Conservation (phyloP, 2,113 vertebrate genomes). For the Otis tarda region DNA sequence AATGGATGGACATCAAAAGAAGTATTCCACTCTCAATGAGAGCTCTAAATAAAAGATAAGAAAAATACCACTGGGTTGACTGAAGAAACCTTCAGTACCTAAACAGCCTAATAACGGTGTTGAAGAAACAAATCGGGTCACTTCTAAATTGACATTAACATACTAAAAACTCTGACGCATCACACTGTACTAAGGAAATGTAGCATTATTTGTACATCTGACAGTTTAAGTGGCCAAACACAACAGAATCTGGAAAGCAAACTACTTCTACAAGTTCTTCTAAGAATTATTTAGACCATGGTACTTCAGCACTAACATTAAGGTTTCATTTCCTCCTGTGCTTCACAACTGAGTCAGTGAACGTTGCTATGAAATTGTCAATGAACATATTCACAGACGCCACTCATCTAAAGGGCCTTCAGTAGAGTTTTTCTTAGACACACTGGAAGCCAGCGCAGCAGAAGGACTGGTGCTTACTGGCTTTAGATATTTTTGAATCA, state of each 20-base stretch:
- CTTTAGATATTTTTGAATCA: background rate
- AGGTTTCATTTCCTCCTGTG: background rate
- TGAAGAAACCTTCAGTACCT: background rate
- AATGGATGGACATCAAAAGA: fast-evolving
- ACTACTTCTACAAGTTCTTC: background rate
- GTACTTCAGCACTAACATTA: background rate
- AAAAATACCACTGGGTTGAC: background rate
- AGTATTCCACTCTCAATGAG: background rate
- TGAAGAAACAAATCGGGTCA: background rate
- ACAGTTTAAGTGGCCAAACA: background rate
- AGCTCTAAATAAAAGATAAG: background rate
- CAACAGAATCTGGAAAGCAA: background rate
- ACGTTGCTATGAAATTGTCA: background rate
- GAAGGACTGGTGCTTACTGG: background rate
- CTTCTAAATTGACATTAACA: background rate
- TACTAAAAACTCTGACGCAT: background rate
- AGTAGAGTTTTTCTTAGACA: background rate
- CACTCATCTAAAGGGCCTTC: background rate
- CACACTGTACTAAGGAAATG: background rate
- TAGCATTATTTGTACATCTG: background rate
- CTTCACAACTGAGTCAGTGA: background rate
- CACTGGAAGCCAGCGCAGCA: background rate
- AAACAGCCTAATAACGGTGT: background rate
- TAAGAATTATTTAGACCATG: background rate
- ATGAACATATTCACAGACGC: background rate